These are phyloP conservation scores for Machimus atricapillus DNA, from an alignment of 2,888 invertebrate species.

Conservation along the genomic window DNA sequence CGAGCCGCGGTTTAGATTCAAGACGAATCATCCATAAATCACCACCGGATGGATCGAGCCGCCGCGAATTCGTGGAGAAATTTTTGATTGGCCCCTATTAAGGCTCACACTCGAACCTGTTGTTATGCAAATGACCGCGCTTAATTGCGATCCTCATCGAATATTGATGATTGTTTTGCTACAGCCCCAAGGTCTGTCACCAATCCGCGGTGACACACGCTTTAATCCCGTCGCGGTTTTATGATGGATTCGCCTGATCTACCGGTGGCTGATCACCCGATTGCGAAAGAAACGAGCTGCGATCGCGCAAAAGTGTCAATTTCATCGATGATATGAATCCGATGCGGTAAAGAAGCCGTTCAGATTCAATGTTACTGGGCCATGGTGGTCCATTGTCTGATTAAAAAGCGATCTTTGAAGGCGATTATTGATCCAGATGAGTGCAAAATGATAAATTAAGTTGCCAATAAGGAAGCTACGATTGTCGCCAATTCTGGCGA, in stretches of 20 bases:
- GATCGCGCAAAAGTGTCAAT: neutral
- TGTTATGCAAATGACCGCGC: neutral
- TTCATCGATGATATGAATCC: neutral
- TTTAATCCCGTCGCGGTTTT: neutral
- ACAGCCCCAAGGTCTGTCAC: neutral
- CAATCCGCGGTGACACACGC: neutral
- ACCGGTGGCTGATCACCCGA: neutral
- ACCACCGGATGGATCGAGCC: neutral
- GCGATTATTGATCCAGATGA: neutral
- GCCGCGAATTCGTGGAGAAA: neutral
- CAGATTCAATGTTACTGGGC: neutral
- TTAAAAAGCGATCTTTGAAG: neutral
- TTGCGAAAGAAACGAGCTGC: neutral
- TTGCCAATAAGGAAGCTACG: neutral
- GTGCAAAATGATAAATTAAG: neutral
- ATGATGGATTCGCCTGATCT: neutral
- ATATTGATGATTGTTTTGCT: constrained; percentile 1
- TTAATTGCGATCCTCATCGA: neutral
- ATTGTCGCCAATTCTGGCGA: neutral
- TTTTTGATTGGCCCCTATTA: neutral
- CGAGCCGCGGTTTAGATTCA: neutral
- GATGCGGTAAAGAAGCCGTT: neutral
- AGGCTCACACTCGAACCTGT: neutral
- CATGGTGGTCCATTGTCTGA: neutral
- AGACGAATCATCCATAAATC: neutral